These are phyloP conservation scores for Meteorus cinctellus DNA, from an alignment of 2,888 invertebrate genomes.

Conservation along the genomic window DNA sequence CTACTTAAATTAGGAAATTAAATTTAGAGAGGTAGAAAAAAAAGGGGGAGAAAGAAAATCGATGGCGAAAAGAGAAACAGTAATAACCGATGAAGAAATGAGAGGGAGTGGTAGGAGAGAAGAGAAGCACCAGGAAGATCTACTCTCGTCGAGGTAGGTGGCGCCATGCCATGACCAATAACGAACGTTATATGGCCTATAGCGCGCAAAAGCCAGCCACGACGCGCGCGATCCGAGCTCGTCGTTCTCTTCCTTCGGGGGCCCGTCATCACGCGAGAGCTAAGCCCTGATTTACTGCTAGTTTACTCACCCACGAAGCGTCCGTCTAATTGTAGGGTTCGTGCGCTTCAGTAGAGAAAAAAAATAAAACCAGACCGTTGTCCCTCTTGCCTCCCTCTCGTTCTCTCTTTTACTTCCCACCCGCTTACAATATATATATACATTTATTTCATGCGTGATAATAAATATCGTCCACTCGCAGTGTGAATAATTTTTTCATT, in stretches of 20 bases:
- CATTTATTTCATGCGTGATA: neutral
- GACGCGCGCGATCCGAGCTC: constrained; percentile 32
- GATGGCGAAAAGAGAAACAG: neutral
- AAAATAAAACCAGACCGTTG: neutral
- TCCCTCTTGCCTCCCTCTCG: neutral
- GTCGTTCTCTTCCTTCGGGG: constrained; percentile 46
- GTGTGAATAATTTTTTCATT: neutral
- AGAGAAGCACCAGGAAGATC: constrained; percentile 18
- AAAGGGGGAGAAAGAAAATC: neutral
- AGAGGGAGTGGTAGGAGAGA: constrained; percentile 13
- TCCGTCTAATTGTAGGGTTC: constrained; percentile 68
- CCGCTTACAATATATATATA: neutral
- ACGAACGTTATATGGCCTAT: constrained; percentile 43
- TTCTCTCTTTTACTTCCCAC: neutral
- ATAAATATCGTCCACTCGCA: neutral
- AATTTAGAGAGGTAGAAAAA: neutral
- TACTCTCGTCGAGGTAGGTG: constrained; percentile 52
- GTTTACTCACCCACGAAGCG: constrained; percentile 69
- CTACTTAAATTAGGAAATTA: constrained; percentile 6
- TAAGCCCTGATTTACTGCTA: constrained; percentile 65
- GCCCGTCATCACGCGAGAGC: constrained; percentile 61
- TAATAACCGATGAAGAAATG: constrained; percentile 30
- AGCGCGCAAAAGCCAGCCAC: constrained; percentile 41
- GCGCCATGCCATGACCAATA: constrained; percentile 55
- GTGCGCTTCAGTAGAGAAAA: constrained; percentile 39